A percentile compares a stretch with the other conserved stretches of the same genome.
Conservation (phyloP, 2,113 vertebrate species). For the Ictalurus punctatus region DNA sequence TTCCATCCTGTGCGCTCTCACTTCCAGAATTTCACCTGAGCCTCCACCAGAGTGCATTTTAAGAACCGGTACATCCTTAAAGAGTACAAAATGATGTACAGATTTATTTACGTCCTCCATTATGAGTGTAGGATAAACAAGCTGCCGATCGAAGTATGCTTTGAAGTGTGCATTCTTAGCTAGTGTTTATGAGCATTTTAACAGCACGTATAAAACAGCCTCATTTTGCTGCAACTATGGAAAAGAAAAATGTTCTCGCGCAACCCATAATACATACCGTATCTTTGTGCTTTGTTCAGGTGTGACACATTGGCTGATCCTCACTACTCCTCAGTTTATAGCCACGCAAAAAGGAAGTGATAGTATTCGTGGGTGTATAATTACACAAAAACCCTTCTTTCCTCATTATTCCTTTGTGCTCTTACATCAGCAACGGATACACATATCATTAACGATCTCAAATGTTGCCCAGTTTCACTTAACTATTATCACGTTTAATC, state of each 20-base stretch:
- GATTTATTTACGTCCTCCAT: background rate
- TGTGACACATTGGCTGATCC: conserved; percentile 54
- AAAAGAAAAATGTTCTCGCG: background rate
- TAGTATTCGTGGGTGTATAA: background rate
- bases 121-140: background rate
- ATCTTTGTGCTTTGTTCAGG: conserved; percentile 56
- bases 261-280: background rate
- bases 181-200: background rate
- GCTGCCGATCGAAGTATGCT: background rate
- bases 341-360: background rate
- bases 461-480: background rate
- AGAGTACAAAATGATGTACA: background rate
- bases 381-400: background rate
- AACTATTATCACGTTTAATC: conserved; percentile 21
- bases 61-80: background rate
- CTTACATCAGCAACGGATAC: background rate
- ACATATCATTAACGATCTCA: background rate
- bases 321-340: background rate
- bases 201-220: background rate
- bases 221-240: background rate
- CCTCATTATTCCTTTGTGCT: background rate
- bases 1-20: background rate
- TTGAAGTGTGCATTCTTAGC: background rate
- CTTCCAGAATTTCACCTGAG: background rate
- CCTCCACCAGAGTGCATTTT: background rate